Evolutionary conservation across 2,113 vertebrate species (phyloP), one percentile per base, ranked within the genome.

Genomic region (Chunga burmeisteri): DNA sequence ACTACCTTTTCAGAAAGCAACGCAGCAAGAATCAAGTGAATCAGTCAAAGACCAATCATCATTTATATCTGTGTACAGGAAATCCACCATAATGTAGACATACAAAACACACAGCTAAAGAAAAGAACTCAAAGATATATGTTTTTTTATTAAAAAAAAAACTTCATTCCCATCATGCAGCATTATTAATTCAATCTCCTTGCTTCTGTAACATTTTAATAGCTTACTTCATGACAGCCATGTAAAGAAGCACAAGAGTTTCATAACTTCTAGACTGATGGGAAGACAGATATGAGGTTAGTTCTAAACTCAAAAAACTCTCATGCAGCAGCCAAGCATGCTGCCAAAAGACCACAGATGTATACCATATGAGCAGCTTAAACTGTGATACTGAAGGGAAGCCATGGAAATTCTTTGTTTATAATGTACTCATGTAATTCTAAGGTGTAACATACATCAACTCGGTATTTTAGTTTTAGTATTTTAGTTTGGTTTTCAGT

Each of bases 271-370:
- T 61, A 71, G 26, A 77, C 16, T 49, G 56, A 77, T 67, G 61
- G 34, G 85, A 94, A 93, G 67, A 90, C 58, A 96, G 79, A 93
- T 22, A 70, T 0, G 34, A 94, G 70, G 59, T 80, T 84, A 93
- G 92, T 10, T 84, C 36, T 65, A 83, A 93, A 91, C 63, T 91
- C 53, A 74, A 84, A 73, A 75, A 84, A 79, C 73, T 93, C 71
- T 79, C 93, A 94, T 40, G 58, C 53, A 78, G 52, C 74, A 96
- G 81, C 50, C 74, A 68, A 15, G 63, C 36, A 59, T 10, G 38
- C 68, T 91, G 94, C 67, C 95, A 91, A 53, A 91, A 94, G 93
- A 58, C 26, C 93, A 93, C 98, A 98, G 89, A 95, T 97, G 96
- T 95, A 93, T 47, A 83, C 88, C 95, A 96, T 86, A 96, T 94